Base-by-base conservation (phyloP, 2,888 invertebrate genomes). In the Chelonus formosanus region DNA sequence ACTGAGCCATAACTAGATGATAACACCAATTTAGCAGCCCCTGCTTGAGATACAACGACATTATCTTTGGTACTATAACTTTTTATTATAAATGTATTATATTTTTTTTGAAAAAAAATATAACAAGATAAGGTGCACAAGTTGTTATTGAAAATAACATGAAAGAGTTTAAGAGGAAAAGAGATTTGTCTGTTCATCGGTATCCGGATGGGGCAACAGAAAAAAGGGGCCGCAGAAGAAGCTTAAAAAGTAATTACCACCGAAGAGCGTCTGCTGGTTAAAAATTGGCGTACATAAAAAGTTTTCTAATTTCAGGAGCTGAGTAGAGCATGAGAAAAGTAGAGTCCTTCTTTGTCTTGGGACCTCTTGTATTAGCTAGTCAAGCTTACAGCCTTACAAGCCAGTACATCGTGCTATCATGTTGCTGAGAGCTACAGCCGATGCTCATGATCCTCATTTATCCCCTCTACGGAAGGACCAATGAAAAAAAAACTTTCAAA, bases 241-340 rank as follows among this genome's bases (percentile, higher is more conserved):
- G 83, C 83, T 83, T 82, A 82, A 82, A 83, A 83, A 83, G 82
- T 83, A 83, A 83, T 83, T 83, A 82, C 80, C 75, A 75, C 72
- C 78, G 79, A 80, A 78, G 79, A 78, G 81, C 75, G 76, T 72
- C 78, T 70, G 78, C 73, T 75, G 82, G 77, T 82, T 82, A 83
- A 83, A 83, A 83, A 83, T 83, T 81, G 83, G 80, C 78, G 77
- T 75, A 76, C 78, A 78, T 83, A 83, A 83, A 83, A 83, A 82
- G 82, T 83, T 83, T 83, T 83, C 83, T 83, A 83, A 83, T 83
- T 83, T 83, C 80, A 75, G 78, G 66, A 76, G 75, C 74, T 74
- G 72, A 76, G 73, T 20, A 71, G 67, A 71, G 69, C 68, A 65
- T 65, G 68, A 54, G 47, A 54, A 63, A 32, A 54, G 40, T 47